These are phyloP conservation scores for Cryptus armator DNA, from an alignment of 2,888 invertebrate genomes.

Conservation along the genomic window DNA sequence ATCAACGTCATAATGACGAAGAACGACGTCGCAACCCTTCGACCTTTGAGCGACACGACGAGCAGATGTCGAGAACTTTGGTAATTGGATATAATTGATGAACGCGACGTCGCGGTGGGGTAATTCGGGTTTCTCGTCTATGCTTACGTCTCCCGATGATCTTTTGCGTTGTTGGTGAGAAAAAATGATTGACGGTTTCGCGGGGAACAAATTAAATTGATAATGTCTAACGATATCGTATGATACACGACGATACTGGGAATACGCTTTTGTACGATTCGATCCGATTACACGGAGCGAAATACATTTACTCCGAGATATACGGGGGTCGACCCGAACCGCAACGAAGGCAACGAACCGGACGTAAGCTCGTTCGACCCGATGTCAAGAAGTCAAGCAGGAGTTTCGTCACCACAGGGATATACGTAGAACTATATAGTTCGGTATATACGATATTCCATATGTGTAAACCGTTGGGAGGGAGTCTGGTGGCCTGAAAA, in stretches of 20 bases:
- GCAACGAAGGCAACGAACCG: slow-evolving; percentile 59
- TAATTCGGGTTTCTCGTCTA: neutral
- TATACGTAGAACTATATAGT: slow-evolving; percentile 22
- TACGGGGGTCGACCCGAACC: slow-evolving; percentile 46
- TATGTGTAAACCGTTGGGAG: slow-evolving; percentile 13
- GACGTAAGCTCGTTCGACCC: slow-evolving; percentile 52
- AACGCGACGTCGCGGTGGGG: slow-evolving; percentile 1
- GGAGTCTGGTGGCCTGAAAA: slow-evolving; percentile 75
- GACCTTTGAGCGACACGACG: neutral
- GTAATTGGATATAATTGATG: slow-evolving; percentile 39
- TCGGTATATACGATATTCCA: slow-evolving; percentile 3
- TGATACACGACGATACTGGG: neutral
- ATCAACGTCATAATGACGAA: slow-evolving; percentile 10
- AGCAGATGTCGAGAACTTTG: slow-evolving; percentile 23
- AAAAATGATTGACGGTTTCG: slow-evolving; percentile 17
- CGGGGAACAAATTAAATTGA: slow-evolving; percentile 18
- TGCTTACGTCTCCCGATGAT: neutral
- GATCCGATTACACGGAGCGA: slow-evolving; percentile 56
- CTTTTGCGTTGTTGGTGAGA: neutral
- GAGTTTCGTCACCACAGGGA: slow-evolving; percentile 33
- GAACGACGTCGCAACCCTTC: slow-evolving; percentile 43
- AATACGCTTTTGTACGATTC: slow-evolving; percentile 45
- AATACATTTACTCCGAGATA: slow-evolving; percentile 25
- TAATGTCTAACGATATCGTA: slow-evolving; percentile 16
- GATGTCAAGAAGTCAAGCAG: slow-evolving; percentile 79